These are phyloP conservation scores for Podargus strigoides DNA, from an alignment of 2,797 vertebrate genomes.

Conservation along the genomic window DNA sequence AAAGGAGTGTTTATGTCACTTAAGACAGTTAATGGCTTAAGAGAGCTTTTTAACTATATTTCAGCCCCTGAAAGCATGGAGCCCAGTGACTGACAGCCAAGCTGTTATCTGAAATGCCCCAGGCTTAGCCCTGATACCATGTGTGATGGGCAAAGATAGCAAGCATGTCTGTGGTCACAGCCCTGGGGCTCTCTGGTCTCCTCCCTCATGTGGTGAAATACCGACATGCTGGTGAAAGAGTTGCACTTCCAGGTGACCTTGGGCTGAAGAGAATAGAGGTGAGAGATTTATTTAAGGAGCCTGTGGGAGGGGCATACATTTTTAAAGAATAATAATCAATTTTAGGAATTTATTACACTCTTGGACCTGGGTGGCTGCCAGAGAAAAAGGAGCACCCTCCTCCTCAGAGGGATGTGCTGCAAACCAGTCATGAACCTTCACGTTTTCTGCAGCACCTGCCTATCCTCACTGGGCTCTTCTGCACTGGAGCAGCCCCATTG, in stretches of 20 bases:
- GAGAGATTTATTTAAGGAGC: conserved; percentile 17
- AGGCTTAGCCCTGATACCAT: neutral
- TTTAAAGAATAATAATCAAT: conserved; percentile 16
- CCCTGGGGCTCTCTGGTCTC: neutral
- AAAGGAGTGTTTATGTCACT: neutral
- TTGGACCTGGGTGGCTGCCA: neutral
- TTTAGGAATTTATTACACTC: neutral
- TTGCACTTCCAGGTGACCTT: conserved; percentile 4
- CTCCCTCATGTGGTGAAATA: neutral
- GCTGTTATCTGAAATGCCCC: neutral
- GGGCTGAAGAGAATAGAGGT: neutral
- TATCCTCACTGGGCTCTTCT: neutral
- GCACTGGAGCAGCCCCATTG: neutral
- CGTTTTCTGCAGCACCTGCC: neutral
- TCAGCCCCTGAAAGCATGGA: neutral
- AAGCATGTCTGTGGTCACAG: neutral
- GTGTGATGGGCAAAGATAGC: neutral
- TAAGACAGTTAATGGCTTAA: neutral
- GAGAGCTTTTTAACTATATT: neutral
- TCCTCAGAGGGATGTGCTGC: neutral
- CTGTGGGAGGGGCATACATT: neutral
- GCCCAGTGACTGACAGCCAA: neutral
- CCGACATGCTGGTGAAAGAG: neutral
- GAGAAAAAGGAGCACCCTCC: neutral
- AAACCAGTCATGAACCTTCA: neutral